These are phyloP conservation scores for Hafferia zeledoni DNA, from an alignment of 2,797 vertebrate genomes.

Conservation along the genomic window DNA sequence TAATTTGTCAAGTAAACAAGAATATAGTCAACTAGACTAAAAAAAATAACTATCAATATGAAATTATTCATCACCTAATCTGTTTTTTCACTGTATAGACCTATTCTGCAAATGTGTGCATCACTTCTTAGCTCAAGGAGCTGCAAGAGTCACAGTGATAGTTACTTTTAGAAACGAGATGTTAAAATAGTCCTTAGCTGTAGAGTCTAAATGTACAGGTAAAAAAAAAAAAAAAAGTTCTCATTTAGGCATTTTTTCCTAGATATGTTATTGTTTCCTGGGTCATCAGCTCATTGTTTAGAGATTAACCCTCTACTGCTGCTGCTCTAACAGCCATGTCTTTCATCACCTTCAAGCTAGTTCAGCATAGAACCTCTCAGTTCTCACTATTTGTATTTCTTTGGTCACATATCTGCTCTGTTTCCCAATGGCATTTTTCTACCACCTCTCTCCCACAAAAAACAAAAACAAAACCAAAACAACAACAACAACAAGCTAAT, in stretches of 20 bases:
- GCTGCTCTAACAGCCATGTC: background rate
- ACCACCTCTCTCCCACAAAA: fast-evolving
- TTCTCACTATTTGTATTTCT: background rate
- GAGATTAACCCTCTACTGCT: background rate
- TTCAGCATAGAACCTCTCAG: background rate
- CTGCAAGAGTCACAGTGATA: background rate
- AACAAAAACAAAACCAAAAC: background rate
- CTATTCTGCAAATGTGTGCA: background rate
- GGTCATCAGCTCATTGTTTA: background rate
- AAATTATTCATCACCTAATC: background rate
- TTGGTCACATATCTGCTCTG: background rate
- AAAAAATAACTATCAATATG: background rate
- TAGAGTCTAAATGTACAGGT: background rate
- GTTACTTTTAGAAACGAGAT: background rate
- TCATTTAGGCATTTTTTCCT: background rate
- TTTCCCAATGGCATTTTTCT: background rate
- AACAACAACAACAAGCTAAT: background rate
- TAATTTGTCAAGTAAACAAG: background rate
- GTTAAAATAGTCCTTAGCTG: background rate
- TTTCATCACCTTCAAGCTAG: background rate
- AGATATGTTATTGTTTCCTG: background rate
- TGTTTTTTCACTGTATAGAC: background rate
- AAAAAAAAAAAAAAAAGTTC: background rate
- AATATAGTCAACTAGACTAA: background rate
- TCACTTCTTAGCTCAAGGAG: background rate